Evolutionary conservation across 2,888 invertebrate species (phyloP).

Genomic region (Cyclophora albipunctata): DNA sequence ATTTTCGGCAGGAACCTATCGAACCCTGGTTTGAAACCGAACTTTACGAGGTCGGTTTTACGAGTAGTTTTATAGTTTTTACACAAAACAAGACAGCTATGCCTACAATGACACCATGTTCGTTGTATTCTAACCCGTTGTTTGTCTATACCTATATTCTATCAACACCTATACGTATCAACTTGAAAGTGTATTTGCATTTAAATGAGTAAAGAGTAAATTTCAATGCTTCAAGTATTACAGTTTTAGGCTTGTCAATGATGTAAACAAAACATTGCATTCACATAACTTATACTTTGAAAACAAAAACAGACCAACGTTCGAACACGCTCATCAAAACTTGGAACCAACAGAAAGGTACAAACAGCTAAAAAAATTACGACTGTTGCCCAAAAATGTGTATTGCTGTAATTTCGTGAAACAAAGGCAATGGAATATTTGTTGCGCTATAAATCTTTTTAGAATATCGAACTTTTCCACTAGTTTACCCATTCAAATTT

Average conservation of each 20-base stretch:
- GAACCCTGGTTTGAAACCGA: constrained; percentile 4
- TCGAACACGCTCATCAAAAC: too few relatives aligned
- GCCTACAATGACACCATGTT: too few relatives aligned
- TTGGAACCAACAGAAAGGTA: too few relatives aligned
- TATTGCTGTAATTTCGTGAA: constrained; percentile 9
- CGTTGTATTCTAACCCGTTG: not conserved
- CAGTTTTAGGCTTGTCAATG: too few relatives aligned
- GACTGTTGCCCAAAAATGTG: constrained; percentile 11
- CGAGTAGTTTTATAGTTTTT: constrained; percentile 11
- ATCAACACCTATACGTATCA: too few relatives aligned
- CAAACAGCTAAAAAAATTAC: constrained; percentile 3
- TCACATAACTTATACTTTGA: too few relatives aligned
- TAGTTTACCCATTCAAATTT: constrained; percentile 31
- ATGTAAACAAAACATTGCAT: too few relatives aligned
- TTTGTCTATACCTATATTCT: too few relatives aligned
- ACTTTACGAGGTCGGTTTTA: constrained; percentile 5
- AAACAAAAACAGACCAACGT: too few relatives aligned
- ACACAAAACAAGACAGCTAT: not conserved
- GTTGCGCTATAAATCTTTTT: constrained; percentile 19
- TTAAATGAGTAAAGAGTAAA: too few relatives aligned
- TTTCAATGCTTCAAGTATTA: too few relatives aligned
- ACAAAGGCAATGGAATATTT: constrained; percentile 18
- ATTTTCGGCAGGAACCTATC: not conserved
- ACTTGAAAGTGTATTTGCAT: too few relatives aligned
- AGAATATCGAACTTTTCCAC: constrained; percentile 19